Evolutionary conservation across 2,797 vertebrate species (phyloP), one percentile per base, ranked within the genome.

Genomic region (Chaunax sp.): DNA sequence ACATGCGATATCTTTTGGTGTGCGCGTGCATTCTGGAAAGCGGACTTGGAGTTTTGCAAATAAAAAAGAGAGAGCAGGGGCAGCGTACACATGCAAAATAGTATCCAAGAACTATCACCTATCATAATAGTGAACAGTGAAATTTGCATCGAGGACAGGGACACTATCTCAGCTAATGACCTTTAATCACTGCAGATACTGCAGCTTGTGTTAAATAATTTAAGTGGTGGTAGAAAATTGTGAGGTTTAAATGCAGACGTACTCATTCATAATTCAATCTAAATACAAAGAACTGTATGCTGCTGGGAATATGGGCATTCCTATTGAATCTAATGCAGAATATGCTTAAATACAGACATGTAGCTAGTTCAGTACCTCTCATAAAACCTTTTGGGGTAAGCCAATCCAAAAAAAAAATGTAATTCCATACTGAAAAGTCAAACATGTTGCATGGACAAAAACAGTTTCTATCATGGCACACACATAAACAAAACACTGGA

Each of bases 1-100:
- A 68, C 87, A 88, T 91, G 87, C 88, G 72, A 28, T 41, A 28
- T 28, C 40, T 12, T 47, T 38, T 28, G 13, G 33, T 64, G 15
- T 69, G 37, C 52, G 50, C 69, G 63, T 86, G 80, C 81, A 64
- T 53, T 81, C 68, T 71, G 69, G 37, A 71, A 72, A 80, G 18
- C 50, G 49, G n/a, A 38, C 0, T 56, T 53, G n/a, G 7, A 30
- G 19, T 41, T 46, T 69, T 37, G 64, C 25, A 83, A 77, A 77
- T 58, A 22, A 53, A 65, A 12, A 50, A 47, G 58, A 46, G 28
- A 63, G 55, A 55, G 59, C 38, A 33, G 38, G 30, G 16, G 13
- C 20, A 63, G 53, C 15, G 5, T 19, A 55, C 46, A 6, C 49
- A 46, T 71, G 56, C 41, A 72, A 43, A 71, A 11, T 10, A 56